Conservation (phyloP, 2,113 vertebrate species). For the Bos javanicus region DNA sequence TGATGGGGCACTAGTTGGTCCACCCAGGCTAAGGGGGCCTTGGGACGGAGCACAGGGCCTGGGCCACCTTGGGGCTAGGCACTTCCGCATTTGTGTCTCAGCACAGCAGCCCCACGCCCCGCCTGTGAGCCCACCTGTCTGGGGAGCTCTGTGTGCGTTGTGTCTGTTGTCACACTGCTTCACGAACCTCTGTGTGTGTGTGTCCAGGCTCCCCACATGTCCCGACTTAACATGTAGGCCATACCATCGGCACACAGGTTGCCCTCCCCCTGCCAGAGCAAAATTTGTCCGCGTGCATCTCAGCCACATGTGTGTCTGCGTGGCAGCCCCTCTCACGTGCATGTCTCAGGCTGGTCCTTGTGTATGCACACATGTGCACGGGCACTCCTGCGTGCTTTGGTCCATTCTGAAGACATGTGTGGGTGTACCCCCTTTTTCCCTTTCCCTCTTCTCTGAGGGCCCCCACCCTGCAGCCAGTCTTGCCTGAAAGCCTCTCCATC, state of each 20-base stretch:
- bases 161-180: not conserved
- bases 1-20: not conserved
- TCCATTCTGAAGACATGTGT: fast-evolving
- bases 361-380: fast-evolving
- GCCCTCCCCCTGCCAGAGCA: not conserved
- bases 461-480: not conserved
- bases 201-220: not conserved
- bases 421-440: not conserved
- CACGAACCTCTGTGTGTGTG: not conserved
- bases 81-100: conserved; percentile 6
- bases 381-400: fast-evolving
- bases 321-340: not conserved
- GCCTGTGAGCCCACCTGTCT: conserved; percentile 63
- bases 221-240: not conserved
- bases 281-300: not conserved
- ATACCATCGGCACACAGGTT: fast-evolving
- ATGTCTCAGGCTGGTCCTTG: not conserved
- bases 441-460: not conserved
- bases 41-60: not conserved
- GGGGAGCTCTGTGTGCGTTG: not conserved
- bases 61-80: not conserved
- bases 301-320: not conserved
- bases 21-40: not conserved
- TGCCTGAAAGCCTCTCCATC: fast-evolving
- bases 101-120: not conserved